Percentiles rank a stretch among this genome's conserved stretches.
These are phyloP conservation scores for Barnardius zonarius DNA, from an alignment of 2,113 vertebrate genomes.

Conservation along the genomic window DNA sequence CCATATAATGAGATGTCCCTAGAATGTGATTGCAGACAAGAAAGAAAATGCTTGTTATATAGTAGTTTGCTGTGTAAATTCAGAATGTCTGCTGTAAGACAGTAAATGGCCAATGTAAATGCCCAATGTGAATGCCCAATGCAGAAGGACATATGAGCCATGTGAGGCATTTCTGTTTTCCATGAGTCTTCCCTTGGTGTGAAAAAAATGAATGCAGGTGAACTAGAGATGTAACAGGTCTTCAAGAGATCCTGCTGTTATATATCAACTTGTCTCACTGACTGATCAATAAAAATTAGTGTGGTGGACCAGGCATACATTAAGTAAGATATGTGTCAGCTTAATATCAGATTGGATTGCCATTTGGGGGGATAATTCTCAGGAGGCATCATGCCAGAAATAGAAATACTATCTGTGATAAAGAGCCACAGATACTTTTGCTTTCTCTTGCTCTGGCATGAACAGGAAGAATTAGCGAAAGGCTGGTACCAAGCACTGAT, in stretches of 20 bases:
- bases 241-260: neutral
- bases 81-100: neutral
- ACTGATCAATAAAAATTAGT: neutral
- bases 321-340: neutral
- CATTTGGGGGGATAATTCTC: neutral
- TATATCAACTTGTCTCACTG: neutral
- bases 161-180: neutral
- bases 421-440: neutral
- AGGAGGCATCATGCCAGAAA: neutral
- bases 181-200: neutral
- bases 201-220: neutral
- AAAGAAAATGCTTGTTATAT: neutral
- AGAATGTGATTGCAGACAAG: neutral
- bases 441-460: neutral
- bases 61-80: neutral
- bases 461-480: neutral
- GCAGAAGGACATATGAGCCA: neutral
- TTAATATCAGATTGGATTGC: neutral
- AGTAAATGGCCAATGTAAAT: neutral
- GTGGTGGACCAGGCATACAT: neutral
- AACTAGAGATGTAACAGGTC: neutral
- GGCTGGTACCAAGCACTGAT: neutral
- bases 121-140: neutral
- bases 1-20: neutral
- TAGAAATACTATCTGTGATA: neutral